Percentiles rank a stretch among this genome's conserved stretches.
phyloP scores from a whole-genome alignment of 2,113 vertebrate species.

The Phrynocephalus versicolor region DNA sequence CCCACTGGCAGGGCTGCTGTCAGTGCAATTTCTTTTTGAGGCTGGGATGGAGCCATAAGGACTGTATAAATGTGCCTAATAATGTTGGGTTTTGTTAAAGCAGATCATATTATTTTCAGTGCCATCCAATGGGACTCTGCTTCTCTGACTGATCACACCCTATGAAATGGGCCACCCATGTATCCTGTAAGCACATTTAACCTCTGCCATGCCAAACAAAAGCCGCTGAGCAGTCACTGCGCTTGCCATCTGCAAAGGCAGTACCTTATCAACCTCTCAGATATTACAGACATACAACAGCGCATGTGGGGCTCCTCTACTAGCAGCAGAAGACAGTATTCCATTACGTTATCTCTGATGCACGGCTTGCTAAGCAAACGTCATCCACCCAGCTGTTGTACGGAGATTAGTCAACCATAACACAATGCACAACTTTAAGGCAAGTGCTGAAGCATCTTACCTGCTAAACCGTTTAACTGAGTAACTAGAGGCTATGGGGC shows the following conservation, averaged over 20 bases:
- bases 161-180: too few relatives aligned
- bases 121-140: too few relatives aligned
- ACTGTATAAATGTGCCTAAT: too few relatives aligned
- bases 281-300: background rate
- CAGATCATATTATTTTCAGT: too few relatives aligned
- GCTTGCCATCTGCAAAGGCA: background rate
- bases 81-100: too few relatives aligned
- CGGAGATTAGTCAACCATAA: background rate
- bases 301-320: background rate
- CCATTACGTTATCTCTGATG: background rate
- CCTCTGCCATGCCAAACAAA: too few relatives aligned
- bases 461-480: background rate
- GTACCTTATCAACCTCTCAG: background rate
- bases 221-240: background rate
- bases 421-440: background rate
- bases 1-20: too few relatives aligned
- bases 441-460: background rate
- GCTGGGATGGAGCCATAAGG: too few relatives aligned
- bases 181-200: background rate
- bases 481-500: background rate
- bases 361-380: constrained; percentile 1
- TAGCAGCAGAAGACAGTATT: constrained; percentile 15
- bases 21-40: too few relatives aligned
- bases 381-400: background rate
- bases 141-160: too few relatives aligned